Evolutionary conservation across 2,888 invertebrate genomes (phyloP), one percentile per base, ranked within the genome.

Genomic region (Melinopterus prodromus): DNA sequence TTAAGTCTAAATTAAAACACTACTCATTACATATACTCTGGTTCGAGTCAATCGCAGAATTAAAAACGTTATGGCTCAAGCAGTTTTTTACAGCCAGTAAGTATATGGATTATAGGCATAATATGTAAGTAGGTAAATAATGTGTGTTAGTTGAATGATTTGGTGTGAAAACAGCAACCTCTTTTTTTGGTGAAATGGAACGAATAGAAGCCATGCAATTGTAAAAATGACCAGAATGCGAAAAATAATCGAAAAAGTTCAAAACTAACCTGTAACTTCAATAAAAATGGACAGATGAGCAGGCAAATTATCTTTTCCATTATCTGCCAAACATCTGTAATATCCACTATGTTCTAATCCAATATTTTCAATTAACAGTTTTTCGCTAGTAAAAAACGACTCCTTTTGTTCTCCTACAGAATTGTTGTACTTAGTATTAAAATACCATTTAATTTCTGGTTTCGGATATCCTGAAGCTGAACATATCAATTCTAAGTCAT

Each of bases 381-480:
- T 37, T 35, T 74, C 74, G n/a, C 74, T 36, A 36, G n/a, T 37
- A 74, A 37, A 16, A 74, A 74, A 26, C 6, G 15, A 26, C 15
- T 74, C 74, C 7, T 16, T 74, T 74, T 74, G 74, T 7, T 74
- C 74, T n/a, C n/a, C 74, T 6, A n/a, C 26, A 35, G 37, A 36
- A 6, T 37, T 37, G 35, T 36, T 35, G n/a, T 74, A 74, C 37
- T 74, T 74, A 74, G 35, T 35, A 74, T 35, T 35, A 74, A 74
- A 74, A 9, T 74, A 74, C 74, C 74, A 74, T 35, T 74, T 74
- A 35, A 74, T 74, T 74, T 74, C 37, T 74, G 74, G 74, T 35
- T 74, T 74, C 2, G 74, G 74, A 36, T 74, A 15, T 12, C 74
- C 74, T 9, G 74, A n/a, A 26, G 74, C 74, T 12, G 35, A 36